Base-by-base conservation (phyloP, 2,888 invertebrate genomes). In the Drosophila suboccidentalis region DNA sequence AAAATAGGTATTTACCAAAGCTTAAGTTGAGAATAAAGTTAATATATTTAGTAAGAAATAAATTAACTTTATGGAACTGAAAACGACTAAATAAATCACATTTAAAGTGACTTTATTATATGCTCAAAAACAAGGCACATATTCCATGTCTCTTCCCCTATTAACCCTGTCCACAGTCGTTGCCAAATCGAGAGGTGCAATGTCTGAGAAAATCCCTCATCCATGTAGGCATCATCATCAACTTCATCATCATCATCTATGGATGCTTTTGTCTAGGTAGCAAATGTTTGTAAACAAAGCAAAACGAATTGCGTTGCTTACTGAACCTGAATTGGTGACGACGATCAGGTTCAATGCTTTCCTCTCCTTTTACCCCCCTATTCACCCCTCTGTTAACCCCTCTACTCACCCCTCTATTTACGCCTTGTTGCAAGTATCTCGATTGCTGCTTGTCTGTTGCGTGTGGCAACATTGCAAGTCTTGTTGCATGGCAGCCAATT, bases 261-360 rank as follows among this genome's bases (percentile, higher is more conserved):
- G 19, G 36, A 22, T 34, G 15, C 26, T 38, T 54, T 69, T 62
- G 55, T 71, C 41, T 54, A 26, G 51, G 13, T n/a, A 29, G 32
- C 22, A 19, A 19, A 43, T 6, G 3, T 22, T 19, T 49, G 68
- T 62, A 46, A 67, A 43, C 46, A 78, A 72, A 57, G 44, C 77
- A 51, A 65, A 65, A 70, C 54, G 71, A 63, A 70, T 74, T 74
- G 59, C 74, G 67, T 41, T 77, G 78, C 55, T 13, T 36, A 53
- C 63, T 82, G 88, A 79, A 89, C 76, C 80, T 85, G 74, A 77
- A 44, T 71, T 80, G 76, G 64, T 63, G 80, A 81, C 77, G 60
- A 51, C 58, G 68, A 78, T 76, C 80, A 85, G 88, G 85, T 89
- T 89, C 85, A 89, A 87, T 80, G 89, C 75, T 66, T 87, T 44